phyloP scores from a whole-genome alignment of 1,140 invertebrate species.

The Prorops nasuta region DNA sequence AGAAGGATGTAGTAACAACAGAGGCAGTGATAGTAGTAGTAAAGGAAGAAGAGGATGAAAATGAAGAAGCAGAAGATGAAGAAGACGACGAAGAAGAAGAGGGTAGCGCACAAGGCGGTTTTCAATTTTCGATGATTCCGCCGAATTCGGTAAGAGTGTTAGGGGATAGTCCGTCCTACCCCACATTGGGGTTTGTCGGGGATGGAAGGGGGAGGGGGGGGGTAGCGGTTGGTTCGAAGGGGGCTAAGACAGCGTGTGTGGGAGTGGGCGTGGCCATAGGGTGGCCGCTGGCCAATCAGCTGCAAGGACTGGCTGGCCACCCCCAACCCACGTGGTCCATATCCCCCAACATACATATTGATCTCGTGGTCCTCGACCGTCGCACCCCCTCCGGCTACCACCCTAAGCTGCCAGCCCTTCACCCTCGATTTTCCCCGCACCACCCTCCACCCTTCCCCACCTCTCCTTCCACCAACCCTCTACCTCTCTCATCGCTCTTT shows the following conservation, averaged over 20 bases:
- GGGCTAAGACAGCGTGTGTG: constrained; percentile 56
- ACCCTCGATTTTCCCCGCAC: background rate
- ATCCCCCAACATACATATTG: constrained; percentile 58
- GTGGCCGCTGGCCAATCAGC: constrained; percentile 55
- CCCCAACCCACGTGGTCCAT: constrained; percentile 53
- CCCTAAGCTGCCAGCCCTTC: background rate
- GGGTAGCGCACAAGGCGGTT: constrained; percentile 43
- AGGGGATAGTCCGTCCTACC: constrained; percentile 23
- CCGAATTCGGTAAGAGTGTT: constrained; percentile 52
- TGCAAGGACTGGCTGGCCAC: constrained; percentile 46
- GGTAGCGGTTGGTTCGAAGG: constrained; percentile 27
- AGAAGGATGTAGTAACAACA: too few relatives aligned
- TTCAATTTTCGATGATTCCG: constrained; percentile 58
- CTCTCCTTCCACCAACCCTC: background rate
- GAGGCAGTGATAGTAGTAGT: too few relatives aligned
- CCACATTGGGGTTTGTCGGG: constrained; percentile 20
- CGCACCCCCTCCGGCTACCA: constrained; percentile 20
- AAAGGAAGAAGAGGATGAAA: too few relatives aligned
- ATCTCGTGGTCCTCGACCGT: constrained; percentile 53
- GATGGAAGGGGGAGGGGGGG: constrained; percentile 12
- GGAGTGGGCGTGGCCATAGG: constrained; percentile 53
- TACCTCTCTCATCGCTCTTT: too few relatives aligned
- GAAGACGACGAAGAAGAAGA: too few relatives aligned
- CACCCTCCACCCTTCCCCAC: constrained; percentile 17
- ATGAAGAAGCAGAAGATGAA: too few relatives aligned